A percentile compares a stretch with the other conserved stretches of the same genome.
These are phyloP conservation scores for Iphiclides podalirius DNA, from an alignment of 2,888 invertebrate species.

Conservation along the genomic window DNA sequence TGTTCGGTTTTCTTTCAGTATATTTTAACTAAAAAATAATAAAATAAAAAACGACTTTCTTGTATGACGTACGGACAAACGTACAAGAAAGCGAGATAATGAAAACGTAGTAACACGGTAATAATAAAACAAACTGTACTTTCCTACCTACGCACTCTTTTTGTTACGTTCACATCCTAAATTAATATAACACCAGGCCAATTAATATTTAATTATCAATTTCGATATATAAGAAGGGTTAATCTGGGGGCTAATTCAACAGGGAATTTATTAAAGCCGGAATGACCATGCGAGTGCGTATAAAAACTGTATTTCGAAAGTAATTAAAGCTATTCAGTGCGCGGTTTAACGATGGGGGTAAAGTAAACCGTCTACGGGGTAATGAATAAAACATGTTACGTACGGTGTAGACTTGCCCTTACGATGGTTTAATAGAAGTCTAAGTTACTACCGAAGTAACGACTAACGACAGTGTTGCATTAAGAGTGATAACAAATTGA, in stretches of 20 bases:
- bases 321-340: slow-evolving; percentile 55
- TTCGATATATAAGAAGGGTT: slow-evolving; percentile 7
- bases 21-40: too few relatives aligned
- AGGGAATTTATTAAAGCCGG: slow-evolving; percentile 24
- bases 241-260: slow-evolving; percentile 17
- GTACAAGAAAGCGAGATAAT: too few relatives aligned
- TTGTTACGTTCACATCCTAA: background rate
- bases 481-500: too few relatives aligned
- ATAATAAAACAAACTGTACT: too few relatives aligned
- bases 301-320: slow-evolving; percentile 35
- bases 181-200: background rate
- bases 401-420: slow-evolving; percentile 45
- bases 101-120: too few relatives aligned
- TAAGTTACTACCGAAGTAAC: background rate
- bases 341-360: slow-evolving; percentile 44
- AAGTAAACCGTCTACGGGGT: slow-evolving; percentile 41
- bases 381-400: slow-evolving; percentile 60
- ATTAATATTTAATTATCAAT: slow-evolving; percentile 11
- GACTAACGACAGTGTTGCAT: background rate
- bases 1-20: too few relatives aligned
- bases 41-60: too few relatives aligned
- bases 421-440: slow-evolving; percentile 24
- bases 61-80: too few relatives aligned
- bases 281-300: slow-evolving; percentile 12
- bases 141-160: too few relatives aligned